Evolutionary conservation across 2,113 vertebrate genomes (phyloP), one percentile per base, ranked within the genome.

Genomic region (Oryzias woworae): DNA sequence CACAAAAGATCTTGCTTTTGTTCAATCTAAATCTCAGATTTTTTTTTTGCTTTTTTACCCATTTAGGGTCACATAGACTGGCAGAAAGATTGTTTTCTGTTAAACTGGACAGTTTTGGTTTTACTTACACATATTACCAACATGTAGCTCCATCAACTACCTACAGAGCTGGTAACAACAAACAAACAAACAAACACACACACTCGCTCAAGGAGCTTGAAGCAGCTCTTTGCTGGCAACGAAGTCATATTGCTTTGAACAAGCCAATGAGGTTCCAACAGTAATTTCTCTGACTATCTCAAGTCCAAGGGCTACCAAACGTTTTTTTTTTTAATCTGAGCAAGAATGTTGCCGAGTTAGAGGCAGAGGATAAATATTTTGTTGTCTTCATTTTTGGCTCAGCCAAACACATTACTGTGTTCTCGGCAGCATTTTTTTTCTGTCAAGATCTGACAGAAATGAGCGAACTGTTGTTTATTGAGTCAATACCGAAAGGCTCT

Each of bases 81-180:
- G 16, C 45, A 48, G 15, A 15, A 4, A 51, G 50, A 46, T 14
- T 17, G 36, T 4, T 22, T 42, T 3, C 31, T 15, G 8, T 49
- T 42, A 26, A 60, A 43, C 44, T 42, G 2, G 22, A 48, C 28
- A 18, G 16, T 23, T 44, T 54, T 17, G 28, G 13, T 14, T 26
- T 15, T 53, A 16, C 42, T 41, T 24, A 42, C 42, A 53, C 41
- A 48, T 5, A 41, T 23, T 46, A 45, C 52, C 50, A 53, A 58
- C 45, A 47, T 41, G 22, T 22, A 24, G 44, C 18, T 48, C 24
- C 63, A 61, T 62, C 58, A 76, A 67, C n/a, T 56, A 74, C 50
- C 64, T 66, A 62, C 70, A 64, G 64, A 56, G 48, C 14, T 66
- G 73, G 42, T 53, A 31, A 51, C 53, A n/a, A 49, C 18, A 53